Conservation (phyloP, 2,113 vertebrate species). For the Lycocorax pyrrhopterus region DNA sequence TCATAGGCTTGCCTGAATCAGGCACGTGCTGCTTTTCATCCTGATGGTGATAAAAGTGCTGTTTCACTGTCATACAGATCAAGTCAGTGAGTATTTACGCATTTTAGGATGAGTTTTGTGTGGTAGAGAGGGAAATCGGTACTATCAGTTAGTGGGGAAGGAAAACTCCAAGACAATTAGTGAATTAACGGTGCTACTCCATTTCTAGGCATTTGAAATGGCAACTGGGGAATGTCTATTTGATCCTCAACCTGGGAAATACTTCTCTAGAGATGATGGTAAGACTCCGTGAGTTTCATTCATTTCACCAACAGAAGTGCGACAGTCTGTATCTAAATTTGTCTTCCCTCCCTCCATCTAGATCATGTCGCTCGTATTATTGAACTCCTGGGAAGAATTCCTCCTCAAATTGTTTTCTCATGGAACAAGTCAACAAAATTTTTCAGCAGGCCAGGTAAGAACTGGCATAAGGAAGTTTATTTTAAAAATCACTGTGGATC, state of each 20-base stretch:
- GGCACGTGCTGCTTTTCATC: neutral
- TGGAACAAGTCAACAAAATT: slow-evolving; percentile 80
- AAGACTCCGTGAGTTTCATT: neutral
- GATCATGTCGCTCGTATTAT: slow-evolving; percentile 84
- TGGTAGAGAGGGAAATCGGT: neutral
- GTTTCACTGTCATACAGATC: neutral
- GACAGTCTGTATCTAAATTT: neutral
- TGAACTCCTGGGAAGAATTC: slow-evolving; percentile 83
- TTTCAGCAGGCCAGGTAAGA: slow-evolving; percentile 80
- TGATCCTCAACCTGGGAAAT: slow-evolving; percentile 77
- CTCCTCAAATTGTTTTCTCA: slow-evolving; percentile 70
- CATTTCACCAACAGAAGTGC: neutral
- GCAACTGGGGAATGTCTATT: slow-evolving; percentile 80
- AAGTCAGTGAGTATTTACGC: neutral
- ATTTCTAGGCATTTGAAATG: slow-evolving; percentile 82
- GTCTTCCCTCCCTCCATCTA: slow-evolving; percentile 26
- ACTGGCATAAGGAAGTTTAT: neutral
- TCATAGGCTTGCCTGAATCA: neutral
- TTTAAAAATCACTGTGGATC: neutral
- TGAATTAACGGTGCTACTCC: neutral
- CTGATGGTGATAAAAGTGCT: neutral
- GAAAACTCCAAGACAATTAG: neutral
- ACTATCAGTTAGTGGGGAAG: neutral
- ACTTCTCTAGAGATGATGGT: slow-evolving; percentile 84
- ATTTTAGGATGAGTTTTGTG: neutral